Evolutionary conservation across 2,797 vertebrate genomes (phyloP).

Genomic region (Macrochelys suwanniensis): DNA sequence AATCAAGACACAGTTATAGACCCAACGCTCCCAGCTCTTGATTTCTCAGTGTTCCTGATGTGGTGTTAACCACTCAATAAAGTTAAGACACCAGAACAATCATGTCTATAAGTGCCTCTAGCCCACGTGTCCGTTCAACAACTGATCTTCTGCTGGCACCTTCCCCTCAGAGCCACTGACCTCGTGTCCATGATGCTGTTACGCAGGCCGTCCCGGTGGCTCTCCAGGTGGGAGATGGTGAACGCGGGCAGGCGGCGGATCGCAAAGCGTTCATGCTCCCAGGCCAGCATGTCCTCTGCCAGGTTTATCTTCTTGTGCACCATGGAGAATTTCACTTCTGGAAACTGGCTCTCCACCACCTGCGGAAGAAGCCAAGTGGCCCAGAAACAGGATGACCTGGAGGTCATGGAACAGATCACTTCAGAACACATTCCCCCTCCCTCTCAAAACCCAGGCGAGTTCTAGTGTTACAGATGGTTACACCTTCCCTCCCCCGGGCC

Average conservation of each 20-base stretch:
- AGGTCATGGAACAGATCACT: background rate
- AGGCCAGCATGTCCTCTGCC: constrained; percentile 96
- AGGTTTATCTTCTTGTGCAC: constrained; percentile 99
- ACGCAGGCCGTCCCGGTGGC: constrained; percentile 90
- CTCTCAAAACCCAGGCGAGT: background rate
- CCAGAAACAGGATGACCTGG: background rate
- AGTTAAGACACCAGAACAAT: background rate
- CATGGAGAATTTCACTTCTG: constrained; percentile 96
- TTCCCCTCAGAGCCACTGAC: constrained; percentile 79
- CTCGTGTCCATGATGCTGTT: constrained; percentile 98
- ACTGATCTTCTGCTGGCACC: background rate
- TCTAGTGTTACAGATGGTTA: background rate
- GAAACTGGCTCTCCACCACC: constrained; percentile 90
- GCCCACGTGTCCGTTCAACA: fast-evolving
- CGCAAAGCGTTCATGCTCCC: constrained; percentile 98
- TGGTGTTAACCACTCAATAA: background rate
- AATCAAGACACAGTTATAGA: background rate
- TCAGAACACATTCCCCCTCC: background rate
- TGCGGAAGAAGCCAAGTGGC: constrained; percentile 54
- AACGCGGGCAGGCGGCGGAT: constrained; percentile 96
- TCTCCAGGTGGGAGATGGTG: constrained; percentile 95
- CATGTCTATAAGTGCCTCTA: no score
- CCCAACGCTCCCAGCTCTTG: background rate
- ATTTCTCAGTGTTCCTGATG: background rate
- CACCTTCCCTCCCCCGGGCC: fast-evolving